Evolutionary conservation across 2,888 invertebrate species (phyloP).

Genomic region (Papilio gigon): DNA sequence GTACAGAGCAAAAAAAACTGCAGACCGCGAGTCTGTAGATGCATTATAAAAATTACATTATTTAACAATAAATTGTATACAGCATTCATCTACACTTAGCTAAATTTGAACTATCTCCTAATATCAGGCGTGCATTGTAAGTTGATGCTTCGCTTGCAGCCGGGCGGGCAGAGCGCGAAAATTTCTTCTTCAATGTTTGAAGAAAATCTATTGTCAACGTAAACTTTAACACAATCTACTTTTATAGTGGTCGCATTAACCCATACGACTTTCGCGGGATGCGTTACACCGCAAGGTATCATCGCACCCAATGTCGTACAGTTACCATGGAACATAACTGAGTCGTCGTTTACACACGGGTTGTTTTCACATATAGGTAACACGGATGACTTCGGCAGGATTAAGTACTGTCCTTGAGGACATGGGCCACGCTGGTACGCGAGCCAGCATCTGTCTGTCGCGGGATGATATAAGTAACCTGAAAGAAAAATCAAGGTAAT

Average conservation of each 20-base stretch:
- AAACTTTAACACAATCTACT: constrained; percentile 80
- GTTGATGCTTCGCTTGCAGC: constrained; percentile 62
- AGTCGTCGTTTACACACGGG: constrained; percentile 82
- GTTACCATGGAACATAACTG: constrained; percentile 69
- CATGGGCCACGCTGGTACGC: constrained; percentile 87
- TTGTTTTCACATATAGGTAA: constrained; percentile 84
- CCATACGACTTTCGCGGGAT: constrained; percentile 73
- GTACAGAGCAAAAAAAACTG: no score
- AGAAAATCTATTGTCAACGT: constrained; percentile 59
- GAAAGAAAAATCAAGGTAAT: constrained; percentile 48
- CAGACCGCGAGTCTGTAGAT: no score
- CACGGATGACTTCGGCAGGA: constrained; percentile 75
- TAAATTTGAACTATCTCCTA: constrained; percentile 30
- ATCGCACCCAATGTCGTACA: constrained; percentile 71
- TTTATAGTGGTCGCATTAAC: constrained; percentile 83
- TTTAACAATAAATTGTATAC: not conserved
- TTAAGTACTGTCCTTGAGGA: constrained; percentile 75
- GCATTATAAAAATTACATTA: no score
- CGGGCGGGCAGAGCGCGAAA: constrained; percentile 55
- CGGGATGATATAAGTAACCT: constrained; percentile 84
- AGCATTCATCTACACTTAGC: not conserved
- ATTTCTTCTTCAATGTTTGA: constrained; percentile 41
- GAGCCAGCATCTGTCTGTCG: constrained; percentile 83
- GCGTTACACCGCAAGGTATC: constrained; percentile 68
- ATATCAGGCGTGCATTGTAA: constrained; percentile 57